Evolutionary conservation across 2,113 vertebrate species (phyloP).

Genomic region (Oenanthe oenanthe): DNA sequence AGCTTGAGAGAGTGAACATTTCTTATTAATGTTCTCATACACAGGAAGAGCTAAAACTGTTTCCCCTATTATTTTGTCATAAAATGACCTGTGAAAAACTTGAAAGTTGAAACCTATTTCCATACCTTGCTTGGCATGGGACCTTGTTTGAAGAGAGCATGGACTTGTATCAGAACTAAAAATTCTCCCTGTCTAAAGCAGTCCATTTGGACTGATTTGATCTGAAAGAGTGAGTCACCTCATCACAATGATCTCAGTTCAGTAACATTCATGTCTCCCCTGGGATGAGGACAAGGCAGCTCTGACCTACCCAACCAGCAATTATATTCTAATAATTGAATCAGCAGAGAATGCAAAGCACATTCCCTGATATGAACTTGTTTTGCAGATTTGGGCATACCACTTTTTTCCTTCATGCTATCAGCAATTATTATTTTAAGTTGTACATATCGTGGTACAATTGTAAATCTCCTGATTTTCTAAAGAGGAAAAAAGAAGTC

Average conservation of each 20-base stretch:
- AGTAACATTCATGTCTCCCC: neutral
- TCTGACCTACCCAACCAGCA: neutral
- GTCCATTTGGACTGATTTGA: neutral
- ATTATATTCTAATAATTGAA: neutral
- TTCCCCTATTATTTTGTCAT: neutral
- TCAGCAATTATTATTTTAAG: neutral
- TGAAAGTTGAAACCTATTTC: neutral
- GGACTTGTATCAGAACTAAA: neutral
- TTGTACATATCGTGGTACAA: neutral
- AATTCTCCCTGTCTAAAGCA: neutral
- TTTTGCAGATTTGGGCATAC: neutral
- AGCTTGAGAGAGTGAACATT: fast-evolving
- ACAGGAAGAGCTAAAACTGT: neutral
- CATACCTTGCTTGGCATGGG: neutral
- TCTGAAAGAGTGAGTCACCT: neutral
- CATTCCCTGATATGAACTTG: neutral
- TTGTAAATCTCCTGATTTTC: neutral
- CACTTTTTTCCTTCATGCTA: neutral
- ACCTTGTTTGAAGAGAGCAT: neutral
- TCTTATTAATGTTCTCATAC: neutral
- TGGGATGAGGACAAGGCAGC: neutral
- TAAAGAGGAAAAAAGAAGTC: neutral
- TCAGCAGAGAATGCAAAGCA: neutral
- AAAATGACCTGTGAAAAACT: neutral
- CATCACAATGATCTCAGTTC: neutral